Conservation (phyloP, 1,140 invertebrate species). For the Drosophila bipectinata region DNA sequence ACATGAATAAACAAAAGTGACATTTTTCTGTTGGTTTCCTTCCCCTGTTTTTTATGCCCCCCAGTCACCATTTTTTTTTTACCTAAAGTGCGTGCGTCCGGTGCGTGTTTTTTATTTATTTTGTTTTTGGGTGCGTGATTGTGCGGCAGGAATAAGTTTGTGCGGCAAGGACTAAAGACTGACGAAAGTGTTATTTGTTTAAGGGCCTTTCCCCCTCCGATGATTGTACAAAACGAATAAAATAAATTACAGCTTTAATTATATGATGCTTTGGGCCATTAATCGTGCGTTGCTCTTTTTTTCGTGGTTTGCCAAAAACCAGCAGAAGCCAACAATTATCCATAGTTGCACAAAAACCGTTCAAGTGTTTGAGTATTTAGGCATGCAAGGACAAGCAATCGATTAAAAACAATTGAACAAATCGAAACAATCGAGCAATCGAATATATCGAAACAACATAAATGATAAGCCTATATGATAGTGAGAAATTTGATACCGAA, state of each 20-base stretch:
- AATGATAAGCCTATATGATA: conserved; percentile 76
- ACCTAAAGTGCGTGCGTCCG: conserved; percentile 46
- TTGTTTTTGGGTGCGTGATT: conserved; percentile 33
- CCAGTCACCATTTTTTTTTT: neutral
- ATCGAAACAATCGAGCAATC: conserved; percentile 18
- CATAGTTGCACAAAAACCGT: conserved; percentile 2
- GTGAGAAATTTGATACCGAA: conserved; percentile 84
- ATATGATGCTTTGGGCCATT: conserved; percentile 15
- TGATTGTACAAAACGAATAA: conserved; percentile 27
- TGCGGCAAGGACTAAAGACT: neutral
- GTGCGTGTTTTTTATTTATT: conserved; percentile 33
- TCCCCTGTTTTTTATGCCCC: neutral
- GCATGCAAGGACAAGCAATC: conserved; percentile 32
- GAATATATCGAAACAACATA: conserved; percentile 49
- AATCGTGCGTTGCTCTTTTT: conserved; percentile 6
- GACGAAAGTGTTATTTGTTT: conserved; percentile 3
- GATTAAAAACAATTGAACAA: conserved; percentile 20
- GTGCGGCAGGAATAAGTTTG: conserved; percentile 16
- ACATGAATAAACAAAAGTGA: conserved; percentile 51
- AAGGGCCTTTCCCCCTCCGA: neutral
- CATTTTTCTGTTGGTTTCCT: conserved; percentile 38
- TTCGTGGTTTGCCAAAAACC: conserved; percentile 1
- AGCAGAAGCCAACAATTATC: conserved; percentile 31
- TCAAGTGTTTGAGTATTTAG: conserved; percentile 3
- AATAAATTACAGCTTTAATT: conserved; percentile 46